A percentile compares a stretch with the other conserved stretches of the same genome.
phyloP scores from a whole-genome alignment of 2,888 invertebrate genomes.

The Fragum sueziense region DNA sequence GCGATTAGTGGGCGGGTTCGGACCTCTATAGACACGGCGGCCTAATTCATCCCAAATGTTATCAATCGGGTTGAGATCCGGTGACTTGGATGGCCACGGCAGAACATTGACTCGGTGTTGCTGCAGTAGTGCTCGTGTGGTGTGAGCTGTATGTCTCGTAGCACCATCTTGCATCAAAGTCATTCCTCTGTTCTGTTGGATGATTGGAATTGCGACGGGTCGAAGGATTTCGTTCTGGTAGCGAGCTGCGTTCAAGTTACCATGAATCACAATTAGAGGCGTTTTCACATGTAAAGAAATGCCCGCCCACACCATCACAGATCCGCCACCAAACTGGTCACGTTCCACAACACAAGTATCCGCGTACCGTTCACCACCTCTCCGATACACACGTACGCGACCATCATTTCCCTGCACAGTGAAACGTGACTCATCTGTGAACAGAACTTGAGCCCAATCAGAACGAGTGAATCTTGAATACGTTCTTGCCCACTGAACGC shows the following conservation, averaged over 20 bases:
- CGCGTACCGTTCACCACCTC: conserved; percentile 10
- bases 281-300: conserved; percentile 10
- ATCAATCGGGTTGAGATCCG: background rate
- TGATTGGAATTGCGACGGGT: conserved; percentile 5
- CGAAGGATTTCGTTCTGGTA: conserved; percentile 14
- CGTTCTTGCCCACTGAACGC: background rate
- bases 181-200: conserved; percentile 4
- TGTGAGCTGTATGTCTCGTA: background rate
- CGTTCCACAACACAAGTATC: conserved; percentile 16
- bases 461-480: no score
- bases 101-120: background rate
- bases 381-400: conserved; percentile 14
- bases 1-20: background rate
- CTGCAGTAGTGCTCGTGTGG: background rate
- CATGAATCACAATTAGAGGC: background rate
- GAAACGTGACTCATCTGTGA: conserved; percentile 13
- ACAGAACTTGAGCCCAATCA: conserved; percentile 31
- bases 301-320: conserved; percentile 20
- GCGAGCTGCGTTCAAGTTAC: conserved; percentile 1
- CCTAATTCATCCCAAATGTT: background rate
- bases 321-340: conserved; percentile 21
- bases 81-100: background rate
- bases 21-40: background rate
- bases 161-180: conserved; percentile 11
- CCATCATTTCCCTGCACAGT: conserved; percentile 16